Conservation (phyloP, 2,113 vertebrate genomes). For the Ranitomeya imitator region DNA sequence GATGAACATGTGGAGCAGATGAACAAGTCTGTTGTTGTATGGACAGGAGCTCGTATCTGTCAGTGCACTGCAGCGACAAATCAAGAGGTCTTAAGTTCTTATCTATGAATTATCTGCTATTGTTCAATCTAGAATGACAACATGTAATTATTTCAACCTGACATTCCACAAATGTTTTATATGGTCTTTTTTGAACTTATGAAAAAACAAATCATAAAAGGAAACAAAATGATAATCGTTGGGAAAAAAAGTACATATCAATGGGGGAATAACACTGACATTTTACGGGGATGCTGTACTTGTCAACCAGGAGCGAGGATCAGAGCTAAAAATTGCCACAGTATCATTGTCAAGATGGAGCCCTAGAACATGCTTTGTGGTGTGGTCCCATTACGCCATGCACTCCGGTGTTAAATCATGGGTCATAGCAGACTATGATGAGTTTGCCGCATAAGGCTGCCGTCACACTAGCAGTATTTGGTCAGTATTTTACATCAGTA, state of each 20-base stretch:
- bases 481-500: too few relatives aligned
- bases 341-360: background rate
- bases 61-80: conserved; percentile 3
- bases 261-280: background rate
- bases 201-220: background rate
- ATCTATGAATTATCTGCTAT: conserved; percentile 30
- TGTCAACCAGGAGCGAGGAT: background rate
- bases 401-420: background rate
- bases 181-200: background rate
- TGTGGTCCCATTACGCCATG: background rate
- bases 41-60: background rate
- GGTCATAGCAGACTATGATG: background rate
- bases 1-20: conserved; percentile 20
- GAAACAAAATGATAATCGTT: background rate
- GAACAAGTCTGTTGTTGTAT: conserved; percentile 28
- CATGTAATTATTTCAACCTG: conserved; percentile 18
- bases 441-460: too few relatives aligned
- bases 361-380: background rate
- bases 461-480: too few relatives aligned
- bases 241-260: background rate
- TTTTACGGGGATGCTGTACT: background rate
- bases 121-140: conserved; percentile 20
- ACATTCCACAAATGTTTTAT: background rate
- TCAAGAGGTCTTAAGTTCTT: conserved; percentile 16
- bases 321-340: background rate